Evolutionary conservation across 2,888 invertebrate species (phyloP).

Genomic region (Melanchra persicariae): DNA sequence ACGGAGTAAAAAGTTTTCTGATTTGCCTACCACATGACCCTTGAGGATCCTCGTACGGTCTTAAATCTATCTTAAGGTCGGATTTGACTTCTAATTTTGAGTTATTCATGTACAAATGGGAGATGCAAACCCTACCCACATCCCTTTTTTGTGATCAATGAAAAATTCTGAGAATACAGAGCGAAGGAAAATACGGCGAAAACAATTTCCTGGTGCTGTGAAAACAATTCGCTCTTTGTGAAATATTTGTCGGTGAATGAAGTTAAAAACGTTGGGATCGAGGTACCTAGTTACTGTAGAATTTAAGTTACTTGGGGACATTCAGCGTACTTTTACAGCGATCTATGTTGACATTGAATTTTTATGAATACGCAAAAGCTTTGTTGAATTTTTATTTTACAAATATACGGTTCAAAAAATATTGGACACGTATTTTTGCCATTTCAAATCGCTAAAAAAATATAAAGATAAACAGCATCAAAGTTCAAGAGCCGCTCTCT

Average conservation of each 20-base stretch:
- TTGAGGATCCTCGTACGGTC: slow-evolving; percentile 19
- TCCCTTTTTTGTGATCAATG: slow-evolving; percentile 57
- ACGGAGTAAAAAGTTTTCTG: slow-evolving; percentile 46
- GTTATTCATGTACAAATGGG: slow-evolving; percentile 60
- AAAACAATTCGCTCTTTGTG: slow-evolving; percentile 63
- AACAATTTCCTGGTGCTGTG: slow-evolving; percentile 51
- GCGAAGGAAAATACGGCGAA: slow-evolving; percentile 46
- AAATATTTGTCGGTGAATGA: slow-evolving; percentile 59
- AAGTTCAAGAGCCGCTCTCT: no score
- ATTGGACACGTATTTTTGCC: no score
- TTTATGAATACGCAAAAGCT: no score
- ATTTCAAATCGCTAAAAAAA: no score
- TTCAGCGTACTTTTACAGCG: slow-evolving; percentile 26
- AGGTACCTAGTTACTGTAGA: slow-evolving; percentile 31
- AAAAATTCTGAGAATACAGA: slow-evolving; percentile 57
- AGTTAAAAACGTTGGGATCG: slow-evolving; percentile 44
- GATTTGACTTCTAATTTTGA: slow-evolving; percentile 60
- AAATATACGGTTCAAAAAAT: no score
- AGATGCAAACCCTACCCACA: slow-evolving; percentile 17
- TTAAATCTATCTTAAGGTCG: slow-evolving; percentile 52
- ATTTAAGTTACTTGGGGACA: slow-evolving; percentile 49
- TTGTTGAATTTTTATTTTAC: no score
- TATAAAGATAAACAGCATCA: no score
- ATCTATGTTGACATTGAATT: slow-evolving; percentile 7
- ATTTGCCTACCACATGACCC: slow-evolving; percentile 35